Base-by-base conservation (phyloP, 2,797 vertebrate species). In the Falco columbarius region DNA sequence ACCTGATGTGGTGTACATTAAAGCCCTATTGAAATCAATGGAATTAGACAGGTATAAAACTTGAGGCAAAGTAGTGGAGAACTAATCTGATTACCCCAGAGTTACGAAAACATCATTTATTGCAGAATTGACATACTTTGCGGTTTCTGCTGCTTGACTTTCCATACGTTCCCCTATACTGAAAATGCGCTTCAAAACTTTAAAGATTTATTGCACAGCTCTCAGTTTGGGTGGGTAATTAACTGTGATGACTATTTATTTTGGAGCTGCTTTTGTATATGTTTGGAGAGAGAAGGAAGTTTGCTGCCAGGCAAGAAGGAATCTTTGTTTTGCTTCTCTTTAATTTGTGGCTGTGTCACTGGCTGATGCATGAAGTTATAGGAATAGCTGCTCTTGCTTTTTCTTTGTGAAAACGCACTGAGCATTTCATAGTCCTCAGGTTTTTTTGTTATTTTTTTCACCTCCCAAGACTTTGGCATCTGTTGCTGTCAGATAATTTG, bases 401-500 rank as follows among this genome's bases (percentile, higher is more conserved):
- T 63, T 22, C 56, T 87, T 90, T 71, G 74, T 90, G 83, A 90
- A 88, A 97, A 93, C 40, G 55, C 76, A 77, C 54, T 0, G 1
- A 79, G 51, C n/a, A 67, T 75, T 95, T 96, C 6, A 3, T 58
- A 84, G 52, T 44, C 24, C n/a, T 59, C 46, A 68, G 12, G 17
- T 44, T 2, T 93, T 95, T 94, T 80, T 82, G 29, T 38, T 55
- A 4, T 81, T 85, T 86, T 92, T 85, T 81, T n/a, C 3, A 0
- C 42, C 58, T 93, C 65, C 54, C 74, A 86, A 80, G 91, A 81
- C 86, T 91, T 96, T 44, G 77, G 89, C 93, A 77, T 97, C 91
- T 96, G 97, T 93, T 97, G 89, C 90, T 94, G 90, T 93, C 94
- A 96, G 96, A 96, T 96, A 93, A 95, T 96, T 97, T 95, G 89